Evolutionary conservation across 2,888 invertebrate species (phyloP).

Genomic region (Eulithis prunata): DNA sequence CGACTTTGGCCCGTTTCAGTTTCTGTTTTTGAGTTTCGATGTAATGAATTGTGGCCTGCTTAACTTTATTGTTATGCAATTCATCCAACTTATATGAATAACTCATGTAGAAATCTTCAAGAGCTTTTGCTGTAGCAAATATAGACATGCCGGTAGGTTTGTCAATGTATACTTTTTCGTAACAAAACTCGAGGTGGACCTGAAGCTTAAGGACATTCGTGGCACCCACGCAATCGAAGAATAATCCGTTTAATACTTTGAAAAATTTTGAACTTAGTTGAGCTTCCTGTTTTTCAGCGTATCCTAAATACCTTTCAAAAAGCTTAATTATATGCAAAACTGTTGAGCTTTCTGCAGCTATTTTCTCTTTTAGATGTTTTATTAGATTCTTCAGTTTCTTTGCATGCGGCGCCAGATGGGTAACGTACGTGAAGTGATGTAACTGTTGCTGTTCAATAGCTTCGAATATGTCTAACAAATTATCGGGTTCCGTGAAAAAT

Average conservation of each 20-base stretch:
- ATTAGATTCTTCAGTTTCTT: conserved; percentile 77
- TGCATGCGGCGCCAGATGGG: conserved; percentile 81
- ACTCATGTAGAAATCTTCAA: conserved; percentile 83
- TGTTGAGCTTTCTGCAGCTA: conserved; percentile 59
- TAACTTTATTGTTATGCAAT: conserved; percentile 80
- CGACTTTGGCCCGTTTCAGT: conserved; percentile 80
- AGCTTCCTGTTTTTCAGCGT: conserved; percentile 78
- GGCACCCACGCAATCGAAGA: conserved; percentile 82
- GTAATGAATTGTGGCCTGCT: conserved; percentile 77
- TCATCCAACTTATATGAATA: conserved; percentile 81
- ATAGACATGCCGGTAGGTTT: conserved; percentile 84
- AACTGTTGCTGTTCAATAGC: conserved; percentile 86
- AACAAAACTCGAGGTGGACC: conserved; percentile 86
- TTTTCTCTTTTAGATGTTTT: conserved; percentile 67
- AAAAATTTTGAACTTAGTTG: conserved; percentile 82
- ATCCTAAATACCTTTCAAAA: conserved; percentile 59
- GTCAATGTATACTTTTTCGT: conserved; percentile 83
- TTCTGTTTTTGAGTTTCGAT: conserved; percentile 77
- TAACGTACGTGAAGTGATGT: conserved; percentile 85
- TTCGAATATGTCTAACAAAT: conserved; percentile 84
- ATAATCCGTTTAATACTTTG: conserved; percentile 81
- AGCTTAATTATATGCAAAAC: conserved; percentile 56
- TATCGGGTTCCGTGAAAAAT: conserved; percentile 82
- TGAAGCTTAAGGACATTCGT: conserved; percentile 83
- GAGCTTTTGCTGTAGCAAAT: conserved; percentile 82